A percentile compares a stretch with the other conserved stretches of the same genome.
phyloP scores from a whole-genome alignment of 2,113 vertebrate genomes.

The Neomonachus schauinslandi region DNA sequence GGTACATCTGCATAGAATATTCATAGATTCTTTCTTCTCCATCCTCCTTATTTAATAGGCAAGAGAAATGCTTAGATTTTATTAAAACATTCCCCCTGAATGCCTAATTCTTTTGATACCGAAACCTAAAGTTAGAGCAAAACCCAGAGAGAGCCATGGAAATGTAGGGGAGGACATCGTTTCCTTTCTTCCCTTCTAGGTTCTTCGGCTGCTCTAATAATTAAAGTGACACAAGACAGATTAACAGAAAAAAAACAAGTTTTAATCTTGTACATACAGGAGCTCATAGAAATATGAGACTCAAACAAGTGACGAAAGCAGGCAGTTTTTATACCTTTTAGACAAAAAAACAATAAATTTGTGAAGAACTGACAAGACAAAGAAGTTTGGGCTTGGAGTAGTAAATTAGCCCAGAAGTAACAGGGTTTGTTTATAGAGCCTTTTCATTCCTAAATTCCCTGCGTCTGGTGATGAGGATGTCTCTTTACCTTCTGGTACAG shows the following conservation, averaged over 20 bases:
- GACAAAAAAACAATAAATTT: background rate
- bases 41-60: conserved; percentile 21
- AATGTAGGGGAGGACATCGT: background rate
- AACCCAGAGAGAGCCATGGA: background rate
- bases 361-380: background rate
- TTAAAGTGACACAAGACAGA: background rate
- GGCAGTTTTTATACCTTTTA: background rate
- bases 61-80: conserved; percentile 60
- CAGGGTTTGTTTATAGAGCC: background rate
- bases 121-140: conserved; percentile 53
- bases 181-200: background rate
- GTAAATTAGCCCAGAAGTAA: background rate
- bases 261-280: background rate
- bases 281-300: background rate
- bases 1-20: conserved; percentile 45
- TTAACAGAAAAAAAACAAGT: background rate
- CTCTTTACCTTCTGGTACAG: background rate
- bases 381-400: background rate
- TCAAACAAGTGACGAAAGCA: background rate
- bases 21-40: conserved; percentile 33
- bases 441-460: background rate
- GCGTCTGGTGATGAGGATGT: background rate
- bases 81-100: conserved; percentile 26
- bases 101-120: conserved; percentile 26
- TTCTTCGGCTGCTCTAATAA: background rate